Conservation (phyloP, 2,113 vertebrate genomes). For the Brevimyrus niger region DNA sequence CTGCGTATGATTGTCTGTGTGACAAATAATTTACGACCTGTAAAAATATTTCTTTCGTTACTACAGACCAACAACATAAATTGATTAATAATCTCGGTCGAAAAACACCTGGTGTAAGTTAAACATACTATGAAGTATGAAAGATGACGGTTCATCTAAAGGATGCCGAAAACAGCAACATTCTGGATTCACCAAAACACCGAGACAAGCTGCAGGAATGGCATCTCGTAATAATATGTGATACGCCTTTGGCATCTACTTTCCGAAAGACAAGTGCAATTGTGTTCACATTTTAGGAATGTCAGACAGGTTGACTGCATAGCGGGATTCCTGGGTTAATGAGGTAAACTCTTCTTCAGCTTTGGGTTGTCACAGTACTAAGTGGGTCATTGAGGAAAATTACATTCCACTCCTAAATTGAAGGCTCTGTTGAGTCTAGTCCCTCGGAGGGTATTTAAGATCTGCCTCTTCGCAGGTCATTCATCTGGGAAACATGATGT, state of each 20-base stretch:
- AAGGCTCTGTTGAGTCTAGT: conserved; percentile 2
- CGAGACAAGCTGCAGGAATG: neutral
- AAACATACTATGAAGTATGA: neutral
- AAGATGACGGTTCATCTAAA: neutral
- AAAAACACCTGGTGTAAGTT: neutral
- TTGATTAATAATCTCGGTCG: neutral
- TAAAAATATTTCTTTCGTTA: neutral
- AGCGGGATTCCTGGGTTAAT: neutral
- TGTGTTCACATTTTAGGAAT: neutral
- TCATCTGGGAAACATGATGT: neutral
- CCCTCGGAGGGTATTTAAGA: neutral
- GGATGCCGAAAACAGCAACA: neutral
- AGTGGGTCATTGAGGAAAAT: neutral
- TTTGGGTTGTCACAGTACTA: neutral
- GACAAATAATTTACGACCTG: neutral
- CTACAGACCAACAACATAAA: neutral
- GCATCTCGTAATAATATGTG: neutral
- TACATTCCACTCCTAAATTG: neutral
- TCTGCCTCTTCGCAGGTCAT: neutral
- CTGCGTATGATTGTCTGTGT: neutral
- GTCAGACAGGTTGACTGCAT: neutral
- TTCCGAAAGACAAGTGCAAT: neutral
- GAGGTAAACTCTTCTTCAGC: neutral
- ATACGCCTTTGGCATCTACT: neutral
- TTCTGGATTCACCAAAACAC: neutral